Conservation (phyloP, 2,888 invertebrate genomes). For the Iselma pallidipennis region DNA sequence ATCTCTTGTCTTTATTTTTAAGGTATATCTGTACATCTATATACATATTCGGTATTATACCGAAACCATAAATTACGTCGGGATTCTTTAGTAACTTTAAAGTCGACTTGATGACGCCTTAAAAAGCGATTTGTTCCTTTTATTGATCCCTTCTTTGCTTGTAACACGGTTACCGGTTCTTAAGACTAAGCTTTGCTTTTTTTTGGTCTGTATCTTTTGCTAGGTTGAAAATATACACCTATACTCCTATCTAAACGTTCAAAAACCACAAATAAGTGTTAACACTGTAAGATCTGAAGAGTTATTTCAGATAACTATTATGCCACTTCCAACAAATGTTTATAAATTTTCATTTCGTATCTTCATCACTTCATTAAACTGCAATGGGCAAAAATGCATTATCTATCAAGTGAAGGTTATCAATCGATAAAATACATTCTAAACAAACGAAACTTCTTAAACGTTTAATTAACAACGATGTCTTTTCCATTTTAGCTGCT, state of each 20-base stretch:
- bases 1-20: background rate
- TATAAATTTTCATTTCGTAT: too few relatives aligned
- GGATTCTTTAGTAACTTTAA: slow-evolving; percentile 1
- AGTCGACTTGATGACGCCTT: slow-evolving; percentile 10
- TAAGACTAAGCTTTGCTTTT: too few relatives aligned
- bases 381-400: background rate
- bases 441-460: background rate
- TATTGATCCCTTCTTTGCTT: background rate
- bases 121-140: slow-evolving; percentile 6
- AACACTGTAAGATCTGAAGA: too few relatives aligned
- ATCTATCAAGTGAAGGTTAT: background rate
- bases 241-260: too few relatives aligned
- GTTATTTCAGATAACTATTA: too few relatives aligned
- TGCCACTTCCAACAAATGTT: too few relatives aligned
- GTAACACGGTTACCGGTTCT: too few relatives aligned
- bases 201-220: too few relatives aligned
- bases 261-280: too few relatives aligned
- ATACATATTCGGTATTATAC: background rate
- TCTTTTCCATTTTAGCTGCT: background rate
- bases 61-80: slow-evolving; percentile 6
- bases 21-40: background rate
- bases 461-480: background rate
- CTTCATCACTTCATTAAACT: background rate
- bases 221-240: too few relatives aligned
- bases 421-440: background rate